Base-by-base conservation (phyloP, 2,888 invertebrate species). In the Adelphocoris suturalis region DNA sequence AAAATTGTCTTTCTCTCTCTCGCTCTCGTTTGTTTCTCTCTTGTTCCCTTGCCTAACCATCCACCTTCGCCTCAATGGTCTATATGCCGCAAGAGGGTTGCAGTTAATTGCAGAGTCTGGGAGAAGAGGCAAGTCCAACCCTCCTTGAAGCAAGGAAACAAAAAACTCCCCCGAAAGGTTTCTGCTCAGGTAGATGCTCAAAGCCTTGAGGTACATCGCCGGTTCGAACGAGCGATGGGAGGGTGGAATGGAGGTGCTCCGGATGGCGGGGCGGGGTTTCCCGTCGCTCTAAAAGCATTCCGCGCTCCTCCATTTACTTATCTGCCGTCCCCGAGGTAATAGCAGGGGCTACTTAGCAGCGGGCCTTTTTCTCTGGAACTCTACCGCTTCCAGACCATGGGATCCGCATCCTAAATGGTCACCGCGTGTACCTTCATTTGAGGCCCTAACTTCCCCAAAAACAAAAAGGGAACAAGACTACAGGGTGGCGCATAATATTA, bases 21-120 rank as follows among this genome's bases (percentile, higher is more conserved):
- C 4, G 61, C 19, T 19, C 19, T 16, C 61, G 48, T 48, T 48
- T 48, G 48, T 11, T 37, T 37, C 37, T 57, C n/a, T 57, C n/a
- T n/a, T 0, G 52, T 52, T 57, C 16, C n/a, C 28, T 27, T 76
- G 76, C 9, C 76, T 47, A 78, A 37, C 37, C 37, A 68, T 11
- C 78, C 5, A 19, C 76, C 46, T 75, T 75, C n/a, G 14, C n/a
- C 78, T 78, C 46, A 78, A 78, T 78, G 78, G 78, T 78, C 47
- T 78, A 46, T n/a, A 78, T 46, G 46, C 78, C 47, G 46, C 46
- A 37, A 47, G 47, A 78, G 78, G 78, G 78, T 5, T 78, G 78
- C 37, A 78, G 78, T 78, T 78, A 78, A 78, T 78, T 78, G 78
- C 78, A 78, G 78, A 78, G 78, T 78, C 78, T 78, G 78, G 78